Percentiles rank a stretch among this genome's conserved stretches.
Evolutionary conservation across 2,797 vertebrate species (phyloP).

Genomic region (Sylvia borin): DNA sequence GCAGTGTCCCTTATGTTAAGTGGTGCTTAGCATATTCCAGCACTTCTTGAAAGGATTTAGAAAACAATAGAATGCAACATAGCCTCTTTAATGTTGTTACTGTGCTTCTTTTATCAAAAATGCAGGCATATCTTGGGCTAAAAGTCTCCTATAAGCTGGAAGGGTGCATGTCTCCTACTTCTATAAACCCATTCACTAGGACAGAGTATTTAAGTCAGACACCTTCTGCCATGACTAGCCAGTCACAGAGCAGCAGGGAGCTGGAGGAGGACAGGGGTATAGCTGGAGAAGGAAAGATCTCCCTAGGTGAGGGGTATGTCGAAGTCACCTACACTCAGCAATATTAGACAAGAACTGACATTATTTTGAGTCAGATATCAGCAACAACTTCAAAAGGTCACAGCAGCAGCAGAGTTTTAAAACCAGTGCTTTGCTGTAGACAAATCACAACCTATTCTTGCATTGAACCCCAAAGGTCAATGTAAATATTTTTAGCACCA

Average conservation of each 20-base stretch:
- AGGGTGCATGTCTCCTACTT: background rate
- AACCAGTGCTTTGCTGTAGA: background rate
- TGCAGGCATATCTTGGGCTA: accelerated
- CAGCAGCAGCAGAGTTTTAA: background rate
- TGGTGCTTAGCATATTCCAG: background rate
- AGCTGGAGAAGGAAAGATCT: background rate
- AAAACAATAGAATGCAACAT: background rate
- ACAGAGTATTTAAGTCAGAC: background rate
- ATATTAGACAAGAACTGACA: background rate
- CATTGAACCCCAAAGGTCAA: background rate
- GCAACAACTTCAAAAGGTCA: background rate
- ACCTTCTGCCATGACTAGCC: background rate
- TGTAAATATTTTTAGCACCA: background rate
- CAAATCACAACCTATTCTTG: background rate
- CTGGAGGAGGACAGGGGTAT: background rate
- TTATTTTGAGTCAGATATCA: background rate
- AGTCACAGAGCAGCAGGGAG: background rate
- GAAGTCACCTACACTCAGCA: background rate
- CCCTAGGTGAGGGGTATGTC: background rate
- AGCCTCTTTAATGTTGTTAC: background rate
- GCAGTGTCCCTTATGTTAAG: background rate
- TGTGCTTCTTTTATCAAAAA: background rate
- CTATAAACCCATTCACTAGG: background rate
- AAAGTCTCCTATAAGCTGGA: background rate
- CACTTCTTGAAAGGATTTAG: background rate